Evolutionary conservation across 2,797 vertebrate species (phyloP).

Genomic region (Takifugu ocellatus): DNA sequence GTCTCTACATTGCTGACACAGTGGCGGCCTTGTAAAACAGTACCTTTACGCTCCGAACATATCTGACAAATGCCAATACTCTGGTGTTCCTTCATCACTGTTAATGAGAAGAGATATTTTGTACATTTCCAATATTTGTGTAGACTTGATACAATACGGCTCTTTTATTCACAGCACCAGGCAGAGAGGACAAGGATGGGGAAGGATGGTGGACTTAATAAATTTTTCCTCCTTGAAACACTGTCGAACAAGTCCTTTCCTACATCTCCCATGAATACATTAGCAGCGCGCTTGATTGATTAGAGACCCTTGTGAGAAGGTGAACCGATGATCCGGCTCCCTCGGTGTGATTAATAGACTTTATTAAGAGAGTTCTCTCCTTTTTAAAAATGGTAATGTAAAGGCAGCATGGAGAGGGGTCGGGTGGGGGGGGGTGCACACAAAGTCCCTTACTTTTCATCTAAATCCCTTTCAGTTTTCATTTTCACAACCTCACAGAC

Average conservation of each 20-base stretch:
- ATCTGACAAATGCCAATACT: conserved; percentile 71
- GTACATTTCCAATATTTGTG: conserved; percentile 74
- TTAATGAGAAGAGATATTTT: conserved; percentile 78
- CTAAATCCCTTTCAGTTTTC: conserved; percentile 56
- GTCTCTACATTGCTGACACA: conserved; percentile 71
- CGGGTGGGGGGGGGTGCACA: conserved; percentile 40
- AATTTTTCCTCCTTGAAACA: conserved; percentile 81
- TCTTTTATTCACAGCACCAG: conserved; percentile 49
- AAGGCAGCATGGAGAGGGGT: conserved; percentile 48
- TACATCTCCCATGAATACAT: conserved; percentile 79
- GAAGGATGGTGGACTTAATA: conserved; percentile 69
- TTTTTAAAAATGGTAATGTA: conserved; percentile 81
- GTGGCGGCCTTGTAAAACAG: conserved; percentile 74
- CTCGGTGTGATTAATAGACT: conserved; percentile 82
- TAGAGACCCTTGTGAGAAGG: conserved; percentile 73
- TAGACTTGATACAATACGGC: conserved; percentile 61
- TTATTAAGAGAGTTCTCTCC: conserved; percentile 81
- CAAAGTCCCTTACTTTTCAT: conserved; percentile 53
- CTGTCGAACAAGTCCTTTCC: conserved; percentile 80
- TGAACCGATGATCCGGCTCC: conserved; percentile 75
- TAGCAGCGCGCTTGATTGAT: conserved; percentile 78
- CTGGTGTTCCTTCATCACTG: conserved; percentile 67
- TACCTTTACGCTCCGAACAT: conserved; percentile 63
- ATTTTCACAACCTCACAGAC: conserved; percentile 51
- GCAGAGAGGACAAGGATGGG: conserved; percentile 40